phyloP scores from a whole-genome alignment of 2,888 invertebrate genomes.

The Chaitophorus viminalis region DNA sequence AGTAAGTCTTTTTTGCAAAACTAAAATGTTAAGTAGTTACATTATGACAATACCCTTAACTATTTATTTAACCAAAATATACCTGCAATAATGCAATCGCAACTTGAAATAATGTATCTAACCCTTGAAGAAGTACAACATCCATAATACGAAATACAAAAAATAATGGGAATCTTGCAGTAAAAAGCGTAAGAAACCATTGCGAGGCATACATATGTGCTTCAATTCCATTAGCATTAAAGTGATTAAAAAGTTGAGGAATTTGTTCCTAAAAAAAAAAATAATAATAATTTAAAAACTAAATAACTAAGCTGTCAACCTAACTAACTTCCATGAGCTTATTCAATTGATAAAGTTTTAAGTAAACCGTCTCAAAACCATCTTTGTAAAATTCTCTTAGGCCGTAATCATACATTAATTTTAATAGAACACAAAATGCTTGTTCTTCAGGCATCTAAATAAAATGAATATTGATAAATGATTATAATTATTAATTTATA shows the following conservation, averaged over 20 bases:
- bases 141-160: slow-evolving; percentile 98
- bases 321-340: slow-evolving; percentile 83
- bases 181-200: slow-evolving; percentile 99
- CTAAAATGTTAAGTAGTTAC: slow-evolving; percentile 67
- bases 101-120: slow-evolving; percentile 95
- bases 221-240: slow-evolving; percentile 86
- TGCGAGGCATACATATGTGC: slow-evolving; percentile 99
- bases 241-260: slow-evolving; percentile 83
- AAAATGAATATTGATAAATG: slow-evolving; percentile 63
- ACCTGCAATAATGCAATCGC: slow-evolving; percentile 92
- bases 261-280: slow-evolving; percentile 77
- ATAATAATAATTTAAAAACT: slow-evolving; percentile 16
- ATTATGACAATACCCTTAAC: slow-evolving; percentile 5
- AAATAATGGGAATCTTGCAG: slow-evolving; percentile 96
- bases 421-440: slow-evolving; percentile 95
- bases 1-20: slow-evolving; percentile 89
- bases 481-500: background rate
- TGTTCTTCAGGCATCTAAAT: slow-evolving; percentile 99
- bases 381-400: slow-evolving; percentile 94
- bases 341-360: slow-evolving; percentile 94
- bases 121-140: slow-evolving; percentile 92
- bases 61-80: slow-evolving; percentile 62
- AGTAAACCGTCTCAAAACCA: slow-evolving; percentile 94
- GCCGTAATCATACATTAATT: slow-evolving; percentile 96
- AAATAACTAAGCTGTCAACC: background rate